These are phyloP conservation scores for Oceanodroma tethys DNA, from an alignment of 2,113 vertebrate species.

Conservation along the genomic window DNA sequence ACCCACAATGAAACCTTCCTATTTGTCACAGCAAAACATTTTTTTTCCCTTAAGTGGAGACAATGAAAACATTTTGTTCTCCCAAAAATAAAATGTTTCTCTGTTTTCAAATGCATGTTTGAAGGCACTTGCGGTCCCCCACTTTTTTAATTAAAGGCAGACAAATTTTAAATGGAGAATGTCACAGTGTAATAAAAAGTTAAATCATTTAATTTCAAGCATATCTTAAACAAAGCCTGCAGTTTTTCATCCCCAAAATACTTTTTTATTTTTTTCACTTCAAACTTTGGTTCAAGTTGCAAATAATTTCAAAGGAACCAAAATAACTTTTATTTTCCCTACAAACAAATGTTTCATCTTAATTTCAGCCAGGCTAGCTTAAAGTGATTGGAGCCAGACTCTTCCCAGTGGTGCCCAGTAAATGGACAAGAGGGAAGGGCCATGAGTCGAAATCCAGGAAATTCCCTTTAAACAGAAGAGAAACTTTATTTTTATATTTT, in stretches of 20 bases:
- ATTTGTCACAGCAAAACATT: background rate
- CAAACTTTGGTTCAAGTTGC: background rate
- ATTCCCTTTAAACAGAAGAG: background rate
- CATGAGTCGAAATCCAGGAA: background rate
- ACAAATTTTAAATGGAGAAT: background rate
- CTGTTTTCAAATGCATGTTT: background rate
- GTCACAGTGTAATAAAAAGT: conserved; percentile 5
- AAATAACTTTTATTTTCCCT: conserved; percentile 43
- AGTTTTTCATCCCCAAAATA: conserved; percentile 14
- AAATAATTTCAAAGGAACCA: conserved; percentile 45
- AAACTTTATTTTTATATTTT: background rate
- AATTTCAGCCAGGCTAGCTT: background rate
- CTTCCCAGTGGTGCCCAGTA: background rate
- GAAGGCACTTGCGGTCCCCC: background rate
- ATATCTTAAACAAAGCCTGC: conserved; percentile 8
- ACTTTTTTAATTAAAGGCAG: conserved; percentile 38
- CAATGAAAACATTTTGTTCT: conserved; percentile 8
- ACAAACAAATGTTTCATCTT: background rate
- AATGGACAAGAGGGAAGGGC: background rate
- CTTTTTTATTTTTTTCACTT: background rate
- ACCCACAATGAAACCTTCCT: background rate
- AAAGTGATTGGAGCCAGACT: conserved; percentile 3
- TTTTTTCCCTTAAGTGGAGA: background rate
- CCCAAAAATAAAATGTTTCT: background rate
- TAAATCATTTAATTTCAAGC: background rate